phyloP scores from a whole-genome alignment of 2,113 vertebrate genomes.

The Neolamprologus toae region DNA sequence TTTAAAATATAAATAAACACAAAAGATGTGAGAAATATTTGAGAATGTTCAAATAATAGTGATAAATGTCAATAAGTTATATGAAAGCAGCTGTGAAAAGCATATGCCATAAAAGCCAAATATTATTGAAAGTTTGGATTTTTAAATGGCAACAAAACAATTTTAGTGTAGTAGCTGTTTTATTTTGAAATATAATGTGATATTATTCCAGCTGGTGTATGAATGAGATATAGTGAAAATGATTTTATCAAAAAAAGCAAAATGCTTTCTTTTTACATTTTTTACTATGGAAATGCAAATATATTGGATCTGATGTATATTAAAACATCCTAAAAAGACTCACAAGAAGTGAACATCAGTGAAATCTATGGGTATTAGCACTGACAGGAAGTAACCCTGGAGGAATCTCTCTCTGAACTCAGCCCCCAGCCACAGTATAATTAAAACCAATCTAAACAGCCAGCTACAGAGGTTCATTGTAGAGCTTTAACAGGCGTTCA shows the following conservation, averaged over 20 bases:
- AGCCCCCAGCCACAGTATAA: slow-evolving; percentile 46
- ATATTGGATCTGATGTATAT: accelerated
- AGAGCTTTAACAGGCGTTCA: slow-evolving; percentile 17
- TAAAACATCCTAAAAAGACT: not conserved
- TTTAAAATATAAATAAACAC: not conserved
- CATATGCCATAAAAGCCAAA: not conserved
- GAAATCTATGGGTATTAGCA: slow-evolving; percentile 23
- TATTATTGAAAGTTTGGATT: not conserved
- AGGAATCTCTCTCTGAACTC: slow-evolving; percentile 50
- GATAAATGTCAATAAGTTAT: not conserved
- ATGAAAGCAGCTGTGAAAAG: not conserved
- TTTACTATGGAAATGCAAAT: not conserved
- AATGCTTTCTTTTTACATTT: not conserved
- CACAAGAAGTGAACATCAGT: slow-evolving; percentile 9
- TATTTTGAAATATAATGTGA: not conserved
- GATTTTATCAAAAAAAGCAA: not conserved
- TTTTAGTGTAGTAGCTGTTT: accelerated
- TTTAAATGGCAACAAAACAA: not conserved
- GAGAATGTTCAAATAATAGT: not conserved
- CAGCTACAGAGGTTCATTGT: slow-evolving; percentile 16
- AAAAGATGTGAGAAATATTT: not conserved
- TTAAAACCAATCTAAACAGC: slow-evolving; percentile 63
- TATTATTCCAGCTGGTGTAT: accelerated
- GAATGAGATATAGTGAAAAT: not conserved
- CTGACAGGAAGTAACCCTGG: slow-evolving; percentile 44